phyloP scores from a whole-genome alignment of 2,888 invertebrate species.

The Hoplodrina blanda region DNA sequence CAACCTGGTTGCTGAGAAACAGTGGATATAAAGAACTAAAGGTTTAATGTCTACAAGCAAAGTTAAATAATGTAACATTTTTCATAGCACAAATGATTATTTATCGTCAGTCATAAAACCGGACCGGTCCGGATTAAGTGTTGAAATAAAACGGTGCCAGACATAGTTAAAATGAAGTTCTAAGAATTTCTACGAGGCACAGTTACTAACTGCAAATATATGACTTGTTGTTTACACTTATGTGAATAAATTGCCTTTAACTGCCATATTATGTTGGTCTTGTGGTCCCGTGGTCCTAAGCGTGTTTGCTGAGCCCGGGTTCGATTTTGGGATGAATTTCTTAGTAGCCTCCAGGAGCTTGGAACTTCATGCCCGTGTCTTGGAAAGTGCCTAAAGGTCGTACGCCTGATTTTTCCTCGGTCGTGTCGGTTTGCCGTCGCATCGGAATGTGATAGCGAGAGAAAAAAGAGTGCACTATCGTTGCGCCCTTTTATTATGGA shows the following conservation, averaged over 20 bases:
- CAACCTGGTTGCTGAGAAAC: constrained; percentile 38
- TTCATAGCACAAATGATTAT: constrained; percentile 38
- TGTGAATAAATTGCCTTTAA: background rate
- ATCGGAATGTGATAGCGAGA: too few relatives aligned
- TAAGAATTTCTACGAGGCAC: constrained; percentile 8
- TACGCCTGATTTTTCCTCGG: background rate
- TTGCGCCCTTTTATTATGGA: too few relatives aligned
- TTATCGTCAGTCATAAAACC: constrained; percentile 25
- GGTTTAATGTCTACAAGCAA: constrained; percentile 13
- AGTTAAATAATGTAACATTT: constrained; percentile 29
- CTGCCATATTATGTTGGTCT: too few relatives aligned
- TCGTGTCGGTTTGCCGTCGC: too few relatives aligned
- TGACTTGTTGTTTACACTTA: constrained; percentile 13
- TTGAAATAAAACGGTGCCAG: constrained; percentile 32
- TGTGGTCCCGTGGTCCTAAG: background rate
- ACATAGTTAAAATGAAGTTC: constrained; percentile 22
- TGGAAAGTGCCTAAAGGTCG: background rate
- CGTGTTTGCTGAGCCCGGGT: background rate
- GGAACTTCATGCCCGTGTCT: background rate
- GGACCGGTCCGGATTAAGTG: constrained; percentile 33
- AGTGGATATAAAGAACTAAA: constrained; percentile 41
- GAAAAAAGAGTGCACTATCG: too few relatives aligned
- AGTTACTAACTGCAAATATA: constrained; percentile 18
- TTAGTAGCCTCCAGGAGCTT: background rate
- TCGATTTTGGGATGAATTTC: background rate